Evolutionary conservation across 2,797 vertebrate genomes (phyloP).

Genomic region (Notoglanidium macrostoma): DNA sequence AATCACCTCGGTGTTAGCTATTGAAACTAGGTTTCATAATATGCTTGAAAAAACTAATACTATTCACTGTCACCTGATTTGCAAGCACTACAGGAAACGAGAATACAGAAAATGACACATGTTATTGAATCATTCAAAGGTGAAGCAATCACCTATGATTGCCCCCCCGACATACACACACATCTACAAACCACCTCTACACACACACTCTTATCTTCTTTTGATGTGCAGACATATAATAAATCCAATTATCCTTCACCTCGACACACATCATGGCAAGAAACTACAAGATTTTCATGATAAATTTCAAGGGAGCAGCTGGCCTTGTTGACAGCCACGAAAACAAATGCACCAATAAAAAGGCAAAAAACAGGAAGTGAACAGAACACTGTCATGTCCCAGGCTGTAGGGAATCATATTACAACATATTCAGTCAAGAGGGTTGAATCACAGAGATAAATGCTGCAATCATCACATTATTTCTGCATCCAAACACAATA

Average conservation of each 20-base stretch:
- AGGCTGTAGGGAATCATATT: slow-evolving; percentile 6
- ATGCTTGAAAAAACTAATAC: background rate
- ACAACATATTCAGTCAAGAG: background rate
- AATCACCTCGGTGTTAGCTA: slow-evolving; percentile 1
- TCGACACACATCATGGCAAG: slow-evolving; percentile 33
- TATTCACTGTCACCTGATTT: background rate
- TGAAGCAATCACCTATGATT: slow-evolving; percentile 43
- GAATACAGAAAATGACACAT: background rate
- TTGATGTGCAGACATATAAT: slow-evolving; percentile 47
- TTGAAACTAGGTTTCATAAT: background rate
- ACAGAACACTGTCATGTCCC: slow-evolving; percentile 3
- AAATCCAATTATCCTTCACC: slow-evolving; percentile 55
- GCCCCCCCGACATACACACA: background rate
- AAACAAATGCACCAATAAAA: slow-evolving; percentile 34
- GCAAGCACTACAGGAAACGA: background rate
- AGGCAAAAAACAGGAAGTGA: background rate
- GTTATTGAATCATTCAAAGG: slow-evolving; percentile 16
- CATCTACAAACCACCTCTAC: background rate
- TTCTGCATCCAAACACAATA: background rate
- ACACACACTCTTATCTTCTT: background rate
- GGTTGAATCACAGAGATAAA: background rate
- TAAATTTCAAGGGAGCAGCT: slow-evolving; percentile 46
- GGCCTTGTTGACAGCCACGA: slow-evolving; percentile 32
- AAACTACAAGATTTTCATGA: slow-evolving; percentile 34
- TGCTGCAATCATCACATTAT: background rate